Base-by-base conservation (phyloP, 2,888 invertebrate species). In the Ernsta delagoae region DNA sequence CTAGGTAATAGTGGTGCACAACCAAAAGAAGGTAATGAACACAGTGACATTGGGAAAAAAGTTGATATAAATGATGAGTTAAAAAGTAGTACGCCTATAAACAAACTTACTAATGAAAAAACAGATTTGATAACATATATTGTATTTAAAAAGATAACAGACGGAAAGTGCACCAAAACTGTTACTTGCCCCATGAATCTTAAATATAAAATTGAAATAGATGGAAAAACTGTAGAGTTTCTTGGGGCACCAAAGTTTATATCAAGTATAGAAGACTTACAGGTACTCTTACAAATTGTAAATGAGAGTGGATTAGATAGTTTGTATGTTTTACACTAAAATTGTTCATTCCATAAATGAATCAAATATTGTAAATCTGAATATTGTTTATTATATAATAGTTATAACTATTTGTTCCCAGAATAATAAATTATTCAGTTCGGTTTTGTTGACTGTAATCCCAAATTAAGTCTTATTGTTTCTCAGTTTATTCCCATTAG, bases 251-350 rank as follows among this genome's bases (percentile, higher is more conserved):
- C 94, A n/a, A 89, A 89, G 77, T 84, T 81, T 77, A 88, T 94
- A 74, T 84, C 88, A 71, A 90, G 84, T 78, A 79, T 90, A 80
- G 92, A 90, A 75, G 94, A 94, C 76, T 82, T 94, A 74, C 79
- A 89, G 83, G 91, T 94, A 73, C 80, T 94, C 72, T 83, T 94
- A 76, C 90, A 94, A 81, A 94, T 94, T 78, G 93, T 94, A 66
- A 87, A 94, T 78, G 93, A 93, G 75, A 90, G 86, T 79, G 85
- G 88, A 77, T 78, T 91, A 70, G 82, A 83, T 72, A 90, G 87
- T 83, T 83, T 89, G 71, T 88, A 93, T 88, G 87, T 93, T 66
- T 81, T 86, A 73, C 85, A 89, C 77, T 88, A 82, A 81, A 75
- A 36, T 71, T 75, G 72, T 77, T 76, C 66, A 70, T 76, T 72